phyloP scores from a whole-genome alignment of 1,140 invertebrate genomes.

The Lordiphosa collinella region DNA sequence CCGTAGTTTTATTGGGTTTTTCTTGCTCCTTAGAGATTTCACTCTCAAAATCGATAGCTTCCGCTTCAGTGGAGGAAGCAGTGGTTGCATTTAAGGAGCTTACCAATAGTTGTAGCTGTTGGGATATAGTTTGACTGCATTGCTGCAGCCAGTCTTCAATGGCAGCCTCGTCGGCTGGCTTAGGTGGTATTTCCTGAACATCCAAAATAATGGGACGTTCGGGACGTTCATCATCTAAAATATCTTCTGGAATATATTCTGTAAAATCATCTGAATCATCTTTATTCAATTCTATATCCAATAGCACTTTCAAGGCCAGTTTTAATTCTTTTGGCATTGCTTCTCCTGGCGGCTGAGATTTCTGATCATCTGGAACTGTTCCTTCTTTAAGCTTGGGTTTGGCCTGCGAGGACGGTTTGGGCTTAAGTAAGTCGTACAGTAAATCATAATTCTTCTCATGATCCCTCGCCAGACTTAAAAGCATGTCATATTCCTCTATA shows the following conservation, averaged over 20 bases:
- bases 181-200: conserved; percentile 5
- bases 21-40: conserved; percentile 13
- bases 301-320: too few species aligned
- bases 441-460: neutral
- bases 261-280: too few species aligned
- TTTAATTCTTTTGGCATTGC: too few species aligned
- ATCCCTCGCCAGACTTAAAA: conserved; percentile 14
- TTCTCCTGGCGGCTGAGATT: too few species aligned
- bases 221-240: neutral
- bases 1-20: neutral
- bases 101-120: conserved; percentile 6
- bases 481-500: conserved; percentile 21
- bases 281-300: too few species aligned
- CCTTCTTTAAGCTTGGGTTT: neutral
- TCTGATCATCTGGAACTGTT: too few species aligned
- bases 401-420: neutral
- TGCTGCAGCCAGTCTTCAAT: conserved; percentile 16
- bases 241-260: too few species aligned
- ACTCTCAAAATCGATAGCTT: conserved; percentile 21
- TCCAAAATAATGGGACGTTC: conserved; percentile 9
- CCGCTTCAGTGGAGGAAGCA: neutral
- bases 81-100: neutral
- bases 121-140: conserved; percentile 10
- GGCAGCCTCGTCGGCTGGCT: conserved; percentile 4
- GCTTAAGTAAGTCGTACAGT: conserved; percentile 7